Base-by-base conservation (phyloP, 1,140 invertebrate genomes). In the Macrotrachela quadricornifera region DNA sequence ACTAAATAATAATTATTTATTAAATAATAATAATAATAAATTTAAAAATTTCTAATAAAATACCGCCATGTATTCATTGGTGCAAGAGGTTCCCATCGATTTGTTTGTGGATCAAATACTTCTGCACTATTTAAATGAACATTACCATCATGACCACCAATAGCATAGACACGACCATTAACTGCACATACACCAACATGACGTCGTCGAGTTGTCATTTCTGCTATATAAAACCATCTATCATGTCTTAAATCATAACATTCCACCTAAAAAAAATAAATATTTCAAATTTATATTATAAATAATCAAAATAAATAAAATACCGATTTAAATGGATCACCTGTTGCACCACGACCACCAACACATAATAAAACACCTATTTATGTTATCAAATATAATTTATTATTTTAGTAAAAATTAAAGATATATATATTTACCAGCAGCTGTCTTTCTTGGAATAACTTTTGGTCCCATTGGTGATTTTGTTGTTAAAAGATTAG, bases 131-230 rank as follows among this genome's bases (percentile, higher is more conserved):
- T 78, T 58, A 92, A 75, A 63, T 86, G 91, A 0, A 83, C 80
- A 60, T 83, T 81, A 30, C 85, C 83, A 70, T 92, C 88, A 55
- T 87, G 77, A 12, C 88, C 87, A 49, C 87, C 88, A 17, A 88
- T 83, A 13, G 83, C 85, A 72, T 88, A 92, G 43, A 94, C 45
- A 56, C 63, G 58, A 70, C 68, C 67, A 59, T 62, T 60, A 41
- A 58, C 58, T 21, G 63, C 62, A 47, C 63, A 62, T 17, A 21
- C 83, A 69, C 39, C 44, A 15, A 71, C 69, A 60, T 71, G 69
- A 13, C 69, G 53, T 18, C 69, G 55, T 15, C 62, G 57, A 18
- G 64, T 68, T 18, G 60, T 62, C 69, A 70, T 71, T 8, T 30
- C 21, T 30, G 21, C 2, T 30, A 30, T 30, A 30, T 15, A 18